These are phyloP conservation scores for Argyra leucocephala DNA, from an alignment of 2,888 invertebrate species.

Conservation along the genomic window DNA sequence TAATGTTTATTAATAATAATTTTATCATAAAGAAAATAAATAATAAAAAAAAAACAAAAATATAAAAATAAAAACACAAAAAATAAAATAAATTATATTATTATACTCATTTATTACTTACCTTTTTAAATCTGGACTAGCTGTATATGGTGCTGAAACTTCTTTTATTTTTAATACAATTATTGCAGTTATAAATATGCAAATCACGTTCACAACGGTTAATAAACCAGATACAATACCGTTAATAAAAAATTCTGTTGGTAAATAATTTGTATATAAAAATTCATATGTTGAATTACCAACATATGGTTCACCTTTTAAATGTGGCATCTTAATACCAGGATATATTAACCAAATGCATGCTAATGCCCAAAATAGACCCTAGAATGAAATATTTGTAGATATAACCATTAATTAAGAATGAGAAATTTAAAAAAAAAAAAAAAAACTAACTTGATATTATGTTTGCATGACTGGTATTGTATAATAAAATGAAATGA, in stretches of 20 bases:
- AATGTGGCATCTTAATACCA: slow-evolving; percentile 58
- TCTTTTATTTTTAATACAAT: slow-evolving; percentile 75
- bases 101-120: slow-evolving; percentile 29
- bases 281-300: slow-evolving; percentile 57
- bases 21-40: no score
- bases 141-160: slow-evolving; percentile 70
- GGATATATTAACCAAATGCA: slow-evolving; percentile 63
- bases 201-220: slow-evolving; percentile 71
- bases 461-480: no score
- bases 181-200: slow-evolving; percentile 72
- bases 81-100: no score
- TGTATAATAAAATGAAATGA: no score
- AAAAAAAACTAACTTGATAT: neutral
- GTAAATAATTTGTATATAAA: slow-evolving; percentile 63
- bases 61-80: no score
- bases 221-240: slow-evolving; percentile 71
- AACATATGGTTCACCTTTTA: slow-evolving; percentile 55
- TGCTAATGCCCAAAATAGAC: slow-evolving; percentile 62
- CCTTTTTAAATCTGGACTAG: slow-evolving; percentile 60
- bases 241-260: slow-evolving; percentile 66
- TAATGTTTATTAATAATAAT: no score
- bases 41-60: no score
- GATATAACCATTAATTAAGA: slow-evolving; percentile 17
- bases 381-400: no score
- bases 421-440: slow-evolving; percentile 8